A percentile compares a stretch with the other conserved stretches of the same genome.
Evolutionary conservation across 2,888 invertebrate species (phyloP).

Genomic region (Aleiodes alternator): DNA sequence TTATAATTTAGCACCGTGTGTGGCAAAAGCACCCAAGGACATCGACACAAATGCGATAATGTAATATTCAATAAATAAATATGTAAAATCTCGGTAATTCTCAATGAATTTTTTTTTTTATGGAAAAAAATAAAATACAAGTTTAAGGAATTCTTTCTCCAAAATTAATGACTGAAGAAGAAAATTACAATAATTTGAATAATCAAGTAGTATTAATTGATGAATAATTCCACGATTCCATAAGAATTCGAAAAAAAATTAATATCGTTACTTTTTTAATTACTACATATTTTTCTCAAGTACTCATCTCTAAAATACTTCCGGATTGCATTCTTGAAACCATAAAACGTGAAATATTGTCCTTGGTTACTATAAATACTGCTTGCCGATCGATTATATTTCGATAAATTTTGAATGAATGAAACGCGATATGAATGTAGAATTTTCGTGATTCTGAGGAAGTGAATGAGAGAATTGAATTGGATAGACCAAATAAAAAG

Average conservation of each 20-base stretch:
- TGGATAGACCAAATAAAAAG: not conserved
- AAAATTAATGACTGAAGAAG: too few species aligned
- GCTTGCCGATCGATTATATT: not conserved
- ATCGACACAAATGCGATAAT: conserved; percentile 51
- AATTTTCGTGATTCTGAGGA: not conserved
- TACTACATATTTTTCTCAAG: too few species aligned
- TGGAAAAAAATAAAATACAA: not conserved
- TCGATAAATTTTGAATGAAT: conserved; percentile 20
- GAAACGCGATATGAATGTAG: conserved; percentile 19
- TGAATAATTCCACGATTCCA: too few species aligned
- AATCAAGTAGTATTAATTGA: not conserved
- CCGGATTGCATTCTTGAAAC: conserved; percentile 24
- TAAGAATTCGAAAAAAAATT: too few species aligned
- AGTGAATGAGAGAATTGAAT: too few species aligned
- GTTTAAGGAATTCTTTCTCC: too few species aligned
- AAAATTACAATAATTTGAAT: too few species aligned
- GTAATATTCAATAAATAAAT: not conserved
- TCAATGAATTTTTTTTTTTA: too few species aligned
- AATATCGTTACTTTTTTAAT: too few species aligned
- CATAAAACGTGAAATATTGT: not conserved
- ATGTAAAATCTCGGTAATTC: not conserved
- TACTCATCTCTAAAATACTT: not conserved
- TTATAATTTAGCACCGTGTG: conserved; percentile 17
- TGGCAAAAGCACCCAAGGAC: conserved; percentile 46
- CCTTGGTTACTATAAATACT: conserved; percentile 10